Base-by-base conservation (phyloP, 2,888 invertebrate species). In the Drosophila falleni region DNA sequence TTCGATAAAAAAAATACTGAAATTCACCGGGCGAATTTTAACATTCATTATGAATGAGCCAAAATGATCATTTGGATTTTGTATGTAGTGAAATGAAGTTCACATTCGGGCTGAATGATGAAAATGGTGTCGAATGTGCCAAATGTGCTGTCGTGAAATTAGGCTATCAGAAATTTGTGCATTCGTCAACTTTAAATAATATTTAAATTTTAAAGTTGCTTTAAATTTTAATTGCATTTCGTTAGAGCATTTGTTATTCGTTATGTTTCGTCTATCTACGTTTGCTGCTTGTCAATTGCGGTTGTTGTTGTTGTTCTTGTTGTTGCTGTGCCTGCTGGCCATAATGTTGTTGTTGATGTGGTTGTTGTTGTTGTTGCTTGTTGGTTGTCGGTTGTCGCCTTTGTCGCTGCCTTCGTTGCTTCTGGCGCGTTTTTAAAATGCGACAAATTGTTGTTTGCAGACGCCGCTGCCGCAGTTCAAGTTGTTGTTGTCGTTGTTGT, bases 381-480 rank as follows among this genome's bases (percentile, higher is more conserved):
- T 23, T 23, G 23, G 41, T 53, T 71, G 74, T 67, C 42, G 81
- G 68, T 74, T 74, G 80, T 86, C 77, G 83, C 77, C 72, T 80
- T 81, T 68, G 79, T 70, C 60, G 69, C 66, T 75, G 69, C 71
- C 68, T 75, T 87, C 74, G 81, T 87, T 78, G 81, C 82, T 84
- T 78, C 74, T 82, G 87, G 87, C 87, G 88, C 80, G 82, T 65
- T 87, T 82, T 87, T 70, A 87, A 83, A 87, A 83, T 70, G 85
- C 85, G 85, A 84, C 88, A 85, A 84, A 82, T 82, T 84, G 88
- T 87, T 85, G 84, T 84, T 84, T 82, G 84, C 84, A 82, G 84
- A 84, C 86, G 84, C 86, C 84, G 82, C 82, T 62, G 64, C 53
- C 41, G 44, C 33, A 55, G 60, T 37, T 33, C 71, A 46, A 49